Evolutionary conservation across 2,797 vertebrate species (phyloP).

Genomic region (Taeniopygia guttata): DNA sequence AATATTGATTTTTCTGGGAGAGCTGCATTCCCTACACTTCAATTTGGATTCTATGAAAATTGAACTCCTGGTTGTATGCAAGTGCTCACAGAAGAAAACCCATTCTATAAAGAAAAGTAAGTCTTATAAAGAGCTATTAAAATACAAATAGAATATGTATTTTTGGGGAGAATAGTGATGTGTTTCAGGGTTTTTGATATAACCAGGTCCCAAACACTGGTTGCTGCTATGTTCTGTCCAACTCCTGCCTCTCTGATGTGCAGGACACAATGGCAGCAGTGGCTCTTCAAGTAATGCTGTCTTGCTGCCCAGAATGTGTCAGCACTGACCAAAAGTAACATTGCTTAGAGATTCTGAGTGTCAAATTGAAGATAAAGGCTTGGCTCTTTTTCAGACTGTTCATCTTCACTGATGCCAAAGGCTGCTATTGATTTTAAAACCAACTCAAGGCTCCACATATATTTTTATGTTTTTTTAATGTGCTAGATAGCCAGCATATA

Average conservation of each 20-base stretch:
- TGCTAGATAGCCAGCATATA: neutral
- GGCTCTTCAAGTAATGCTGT: neutral
- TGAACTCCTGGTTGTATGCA: neutral
- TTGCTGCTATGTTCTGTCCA: neutral
- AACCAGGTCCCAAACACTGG: neutral
- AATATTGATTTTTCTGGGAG: slow-evolving; percentile 5
- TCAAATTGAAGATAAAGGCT: neutral
- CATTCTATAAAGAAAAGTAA: neutral
- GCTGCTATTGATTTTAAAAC: neutral
- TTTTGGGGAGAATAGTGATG: neutral
- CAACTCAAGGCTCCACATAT: neutral
- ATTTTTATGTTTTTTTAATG: neutral
- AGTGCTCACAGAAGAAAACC: neutral
- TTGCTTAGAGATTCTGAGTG: neutral
- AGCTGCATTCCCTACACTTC: neutral
- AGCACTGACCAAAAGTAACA: neutral
- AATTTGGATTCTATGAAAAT: neutral
- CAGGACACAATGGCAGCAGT: neutral
- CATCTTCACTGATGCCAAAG: neutral
- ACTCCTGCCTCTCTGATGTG: neutral
- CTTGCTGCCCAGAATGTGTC: neutral
- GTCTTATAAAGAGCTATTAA: neutral
- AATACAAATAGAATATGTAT: neutral
- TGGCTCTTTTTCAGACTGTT: neutral
- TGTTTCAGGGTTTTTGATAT: neutral